Evolutionary conservation across 2,797 vertebrate species (phyloP), one percentile per base, ranked within the genome.

Genomic region (Telmatherina bonti): DNA sequence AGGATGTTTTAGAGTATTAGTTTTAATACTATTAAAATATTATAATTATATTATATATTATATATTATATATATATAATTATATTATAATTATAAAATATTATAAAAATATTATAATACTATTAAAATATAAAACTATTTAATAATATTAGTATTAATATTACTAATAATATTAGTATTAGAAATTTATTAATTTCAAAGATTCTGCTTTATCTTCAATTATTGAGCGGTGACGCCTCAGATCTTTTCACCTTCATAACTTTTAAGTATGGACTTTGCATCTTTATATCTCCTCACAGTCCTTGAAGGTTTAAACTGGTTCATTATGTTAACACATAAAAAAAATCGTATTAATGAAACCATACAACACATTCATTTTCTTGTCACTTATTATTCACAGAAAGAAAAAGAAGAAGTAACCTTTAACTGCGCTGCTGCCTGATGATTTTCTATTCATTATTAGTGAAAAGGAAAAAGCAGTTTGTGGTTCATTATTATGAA

Each of bases 131-230:
- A n/a, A n/a, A n/a, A n/a, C n/a, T n/a, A n/a, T n/a, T n/a, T n/a
- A n/a, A n/a, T n/a, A n/a, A n/a, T n/a, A n/a, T n/a, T n/a, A n/a
- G n/a, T n/a, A n/a, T n/a, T n/a, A n/a, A n/a, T n/a, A n/a, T n/a
- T n/a, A n/a, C n/a, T n/a, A n/a, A n/a, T n/a, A n/a, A n/a, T n/a
- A n/a, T n/a, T n/a, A n/a, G n/a, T n/a, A n/a, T n/a, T n/a, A n/a
- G n/a, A n/a, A n/a, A n/a, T n/a, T n/a, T 65, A 79, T 85, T 82
- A 78, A 55, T 63, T 77, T 67, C 71, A 60, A 63, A 38, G 43
- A 82, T 68, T 78, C 71, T 65, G 71, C 68, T 78, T 72, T 82
- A 79, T 69, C 63, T 62, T 63, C 70, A 83, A 87, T 87, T 75
- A 72, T 67, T 67, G 36, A 16, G 38, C 58, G 31, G 4, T 61